Evolutionary conservation across 2,113 vertebrate species (phyloP).

Genomic region (Rhinoptilus africanus): DNA sequence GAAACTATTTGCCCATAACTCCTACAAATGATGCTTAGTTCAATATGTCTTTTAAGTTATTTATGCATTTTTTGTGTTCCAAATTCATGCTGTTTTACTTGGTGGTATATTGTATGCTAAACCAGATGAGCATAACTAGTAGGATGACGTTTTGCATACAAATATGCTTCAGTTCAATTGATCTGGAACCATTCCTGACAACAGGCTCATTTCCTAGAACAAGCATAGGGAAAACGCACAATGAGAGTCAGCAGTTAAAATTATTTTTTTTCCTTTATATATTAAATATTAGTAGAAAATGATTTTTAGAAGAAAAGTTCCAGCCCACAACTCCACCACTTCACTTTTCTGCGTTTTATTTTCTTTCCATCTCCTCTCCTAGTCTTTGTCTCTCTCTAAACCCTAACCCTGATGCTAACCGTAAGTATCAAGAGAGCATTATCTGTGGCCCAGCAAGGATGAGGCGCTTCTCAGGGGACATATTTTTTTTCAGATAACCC

Average conservation of each 20-base stretch:
- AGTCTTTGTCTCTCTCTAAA: background rate
- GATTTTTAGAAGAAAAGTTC: background rate
- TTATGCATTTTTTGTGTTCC: background rate
- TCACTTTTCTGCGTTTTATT: background rate
- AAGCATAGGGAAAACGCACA: background rate
- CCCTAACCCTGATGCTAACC: background rate
- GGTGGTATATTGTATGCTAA: background rate
- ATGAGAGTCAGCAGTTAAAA: background rate
- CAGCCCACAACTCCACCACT: background rate
- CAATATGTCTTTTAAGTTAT: background rate
- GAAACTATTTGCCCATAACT: background rate
- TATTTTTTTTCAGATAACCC: background rate
- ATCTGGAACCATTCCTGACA: background rate
- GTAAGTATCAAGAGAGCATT: background rate
- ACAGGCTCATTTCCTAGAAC: background rate
- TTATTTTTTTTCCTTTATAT: background rate
- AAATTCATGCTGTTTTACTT: background rate
- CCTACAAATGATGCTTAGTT: background rate
- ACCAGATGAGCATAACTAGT: background rate
- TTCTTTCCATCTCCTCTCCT: background rate
- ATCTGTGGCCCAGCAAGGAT: background rate
- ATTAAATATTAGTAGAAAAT: background rate
- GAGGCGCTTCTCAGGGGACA: background rate
- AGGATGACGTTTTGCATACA: background rate
- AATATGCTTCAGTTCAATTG: background rate